phyloP scores from a whole-genome alignment of 2,113 vertebrate species.

The Apistogramma diplotaenia region DNA sequence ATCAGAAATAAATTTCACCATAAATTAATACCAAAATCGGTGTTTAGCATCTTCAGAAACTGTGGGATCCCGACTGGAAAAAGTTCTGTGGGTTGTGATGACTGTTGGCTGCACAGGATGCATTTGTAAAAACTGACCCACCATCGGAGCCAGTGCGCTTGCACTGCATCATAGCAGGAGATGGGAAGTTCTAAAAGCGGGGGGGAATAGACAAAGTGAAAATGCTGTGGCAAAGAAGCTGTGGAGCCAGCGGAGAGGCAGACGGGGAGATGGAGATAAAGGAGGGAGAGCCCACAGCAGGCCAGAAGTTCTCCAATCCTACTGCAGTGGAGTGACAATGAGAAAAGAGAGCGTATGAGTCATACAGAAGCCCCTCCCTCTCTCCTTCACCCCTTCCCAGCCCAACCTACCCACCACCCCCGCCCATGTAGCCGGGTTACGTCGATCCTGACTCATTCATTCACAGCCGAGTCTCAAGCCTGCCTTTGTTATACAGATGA shows the following conservation, averaged over 20 bases:
- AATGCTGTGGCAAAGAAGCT: neutral
- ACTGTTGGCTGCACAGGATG: neutral
- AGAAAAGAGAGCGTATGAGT: slow-evolving; percentile 70
- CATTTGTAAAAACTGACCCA: neutral
- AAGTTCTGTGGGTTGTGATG: neutral
- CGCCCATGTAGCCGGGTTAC: slow-evolving; percentile 47
- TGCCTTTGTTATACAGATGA: slow-evolving; percentile 60
- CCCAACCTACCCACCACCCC: neutral
- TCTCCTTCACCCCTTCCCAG: neutral
- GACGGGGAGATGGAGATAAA: slow-evolving; percentile 39
- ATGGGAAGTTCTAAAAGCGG: neutral
- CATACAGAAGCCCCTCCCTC: slow-evolving; percentile 63
- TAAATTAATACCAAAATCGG: neutral
- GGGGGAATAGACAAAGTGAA: neutral
- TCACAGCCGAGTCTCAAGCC: slow-evolving; percentile 51
- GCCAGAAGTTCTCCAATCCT: slow-evolving; percentile 60
- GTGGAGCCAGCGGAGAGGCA: slow-evolving; percentile 6
- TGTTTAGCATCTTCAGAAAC: neutral
- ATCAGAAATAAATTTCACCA: neutral
- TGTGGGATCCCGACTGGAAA: neutral
- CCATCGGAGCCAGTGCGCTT: neutral
- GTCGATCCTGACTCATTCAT: slow-evolving; percentile 73
- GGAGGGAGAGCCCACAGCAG: slow-evolving; percentile 53
- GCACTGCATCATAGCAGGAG: neutral
- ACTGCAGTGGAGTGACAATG: slow-evolving; percentile 72